Percentiles rank a stretch among this genome's conserved stretches.
Conservation (phyloP, 2,888 invertebrate species). For the Cosmopolites sordidus region DNA sequence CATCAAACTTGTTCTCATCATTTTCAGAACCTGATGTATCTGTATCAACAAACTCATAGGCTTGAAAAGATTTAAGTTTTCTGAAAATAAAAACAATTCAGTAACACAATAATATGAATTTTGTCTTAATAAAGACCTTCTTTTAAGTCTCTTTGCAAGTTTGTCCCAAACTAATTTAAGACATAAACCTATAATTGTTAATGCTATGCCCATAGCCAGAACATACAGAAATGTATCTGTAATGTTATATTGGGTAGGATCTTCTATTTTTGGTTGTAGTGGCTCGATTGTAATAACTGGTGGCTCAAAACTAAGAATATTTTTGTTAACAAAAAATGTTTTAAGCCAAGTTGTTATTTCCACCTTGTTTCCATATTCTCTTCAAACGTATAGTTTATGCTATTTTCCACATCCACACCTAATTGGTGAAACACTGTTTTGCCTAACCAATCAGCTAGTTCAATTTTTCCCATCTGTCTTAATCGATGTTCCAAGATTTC, state of each 20-base stretch:
- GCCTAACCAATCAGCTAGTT: constrained; percentile 61
- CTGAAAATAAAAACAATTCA: constrained; percentile 25
- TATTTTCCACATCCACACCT: constrained; percentile 47
- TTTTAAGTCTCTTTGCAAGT: constrained; percentile 20
- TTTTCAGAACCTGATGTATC: constrained; percentile 35
- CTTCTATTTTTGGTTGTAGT: constrained; percentile 28
- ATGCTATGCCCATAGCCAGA: constrained; percentile 24
- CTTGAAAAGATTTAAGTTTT: constrained; percentile 15
- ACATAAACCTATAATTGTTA: constrained; percentile 25
- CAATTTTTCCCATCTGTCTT: constrained; percentile 54
- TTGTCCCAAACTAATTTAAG: constrained; percentile 18
- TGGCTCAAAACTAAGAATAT: constrained; percentile 7
- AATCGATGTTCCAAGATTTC: constrained; percentile 54
- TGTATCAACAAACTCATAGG: constrained; percentile 31
- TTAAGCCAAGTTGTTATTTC: not conserved
- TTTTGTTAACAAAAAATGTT: not conserved
- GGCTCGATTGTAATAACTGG: constrained; percentile 28
- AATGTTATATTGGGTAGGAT: constrained; percentile 34
- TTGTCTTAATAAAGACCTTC: constrained; percentile 4
- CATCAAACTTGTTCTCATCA: constrained; percentile 38
- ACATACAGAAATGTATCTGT: constrained; percentile 37
- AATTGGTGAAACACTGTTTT: constrained; percentile 55
- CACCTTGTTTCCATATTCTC: not conserved
- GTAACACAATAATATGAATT: constrained; percentile 2
- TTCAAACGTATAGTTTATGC: constrained; percentile 30